phyloP scores from a whole-genome alignment of 2,888 invertebrate species.

The Cosmia pyralina region DNA sequence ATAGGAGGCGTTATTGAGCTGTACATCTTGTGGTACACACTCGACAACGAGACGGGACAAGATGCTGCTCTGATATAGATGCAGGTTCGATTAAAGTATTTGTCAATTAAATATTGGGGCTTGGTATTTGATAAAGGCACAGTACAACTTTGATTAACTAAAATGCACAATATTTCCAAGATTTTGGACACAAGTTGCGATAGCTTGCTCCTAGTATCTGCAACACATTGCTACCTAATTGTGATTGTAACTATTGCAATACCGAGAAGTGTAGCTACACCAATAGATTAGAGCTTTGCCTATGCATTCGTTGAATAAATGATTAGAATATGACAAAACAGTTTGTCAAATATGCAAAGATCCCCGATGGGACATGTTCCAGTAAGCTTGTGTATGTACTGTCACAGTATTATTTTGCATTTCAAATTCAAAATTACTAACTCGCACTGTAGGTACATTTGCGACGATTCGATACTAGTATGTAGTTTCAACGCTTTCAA shows the following conservation, averaged over 20 bases:
- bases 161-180: background rate
- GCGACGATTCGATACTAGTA: conserved; percentile 53
- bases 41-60: background rate
- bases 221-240: background rate
- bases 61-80: background rate
- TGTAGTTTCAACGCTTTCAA: no score
- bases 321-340: conserved; percentile 78
- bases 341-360: conserved; percentile 84
- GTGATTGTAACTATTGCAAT: no score
- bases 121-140: background rate
- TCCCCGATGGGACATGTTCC: conserved; percentile 73
- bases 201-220: background rate
- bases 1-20: no score
- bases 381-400: conserved; percentile 66
- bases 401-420: conserved; percentile 76
- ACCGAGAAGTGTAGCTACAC: conserved; percentile 23
- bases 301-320: conserved; percentile 68
- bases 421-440: conserved; percentile 77
- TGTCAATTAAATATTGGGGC: background rate
- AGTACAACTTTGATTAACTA: background rate
- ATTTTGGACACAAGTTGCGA: background rate
- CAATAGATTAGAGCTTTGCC: conserved; percentile 48
- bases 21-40: conserved; percentile 44
- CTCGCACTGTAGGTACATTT: conserved; percentile 63
- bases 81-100: conserved; percentile 4